Conservation (phyloP, 2,888 invertebrate genomes). For the Rhodophaea formosa region DNA sequence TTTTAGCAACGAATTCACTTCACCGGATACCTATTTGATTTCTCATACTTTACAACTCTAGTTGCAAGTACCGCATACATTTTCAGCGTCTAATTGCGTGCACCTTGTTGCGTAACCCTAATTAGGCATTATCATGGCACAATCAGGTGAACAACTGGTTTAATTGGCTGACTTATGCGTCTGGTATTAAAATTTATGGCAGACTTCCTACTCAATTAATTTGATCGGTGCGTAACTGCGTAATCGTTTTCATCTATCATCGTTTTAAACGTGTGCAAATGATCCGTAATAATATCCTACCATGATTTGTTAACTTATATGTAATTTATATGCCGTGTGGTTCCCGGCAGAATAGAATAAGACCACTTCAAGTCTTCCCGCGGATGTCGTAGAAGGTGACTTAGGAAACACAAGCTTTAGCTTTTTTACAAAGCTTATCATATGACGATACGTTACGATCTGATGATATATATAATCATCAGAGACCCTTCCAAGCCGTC, state of each 20-base stretch:
- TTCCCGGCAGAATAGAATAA: too few relatives aligned
- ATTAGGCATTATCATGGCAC: conserved; percentile 1
- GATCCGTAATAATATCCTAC: background rate
- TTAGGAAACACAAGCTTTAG: too few relatives aligned
- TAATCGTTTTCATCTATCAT: background rate
- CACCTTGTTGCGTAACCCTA: conserved; percentile 17
- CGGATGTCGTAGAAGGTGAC: too few relatives aligned
- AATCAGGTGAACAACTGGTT: background rate
- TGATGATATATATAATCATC: too few relatives aligned
- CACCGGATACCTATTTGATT: too few relatives aligned
- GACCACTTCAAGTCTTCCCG: too few relatives aligned
- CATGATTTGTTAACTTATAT: too few relatives aligned
- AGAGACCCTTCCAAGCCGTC: too few relatives aligned
- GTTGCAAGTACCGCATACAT: conserved; percentile 60
- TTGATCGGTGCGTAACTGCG: background rate
- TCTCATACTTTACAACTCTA: conserved; percentile 27
- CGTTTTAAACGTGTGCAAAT: background rate
- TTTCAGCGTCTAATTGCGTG: conserved; percentile 36
- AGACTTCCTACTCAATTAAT: background rate
- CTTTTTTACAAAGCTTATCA: too few relatives aligned
- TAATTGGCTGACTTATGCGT: conserved; percentile 8
- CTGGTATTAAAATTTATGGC: background rate
- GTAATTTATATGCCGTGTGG: too few relatives aligned
- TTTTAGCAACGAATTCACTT: too few relatives aligned
- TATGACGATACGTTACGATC: too few relatives aligned